Evolutionary conservation across 2,113 vertebrate species (phyloP).

Genomic region (Salvator merianae): DNA sequence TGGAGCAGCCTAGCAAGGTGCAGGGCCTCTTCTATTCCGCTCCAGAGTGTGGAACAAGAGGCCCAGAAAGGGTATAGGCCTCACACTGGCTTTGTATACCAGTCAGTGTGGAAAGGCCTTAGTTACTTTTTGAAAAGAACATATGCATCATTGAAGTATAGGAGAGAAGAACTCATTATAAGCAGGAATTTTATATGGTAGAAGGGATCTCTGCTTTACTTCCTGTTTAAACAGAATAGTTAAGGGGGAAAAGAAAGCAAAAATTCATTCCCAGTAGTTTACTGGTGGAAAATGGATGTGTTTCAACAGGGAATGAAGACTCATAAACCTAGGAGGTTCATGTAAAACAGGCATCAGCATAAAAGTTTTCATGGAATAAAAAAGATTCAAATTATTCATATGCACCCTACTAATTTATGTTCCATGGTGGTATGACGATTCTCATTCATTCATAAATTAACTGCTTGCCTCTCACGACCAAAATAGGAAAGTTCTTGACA

Average conservation of each 20-base stretch:
- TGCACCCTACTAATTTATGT: no score
- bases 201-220: neutral
- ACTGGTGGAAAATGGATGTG: neutral
- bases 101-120: no score
- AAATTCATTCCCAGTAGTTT: neutral
- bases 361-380: no score
- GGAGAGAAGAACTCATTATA: neutral
- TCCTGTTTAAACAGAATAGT: neutral
- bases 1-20: no score
- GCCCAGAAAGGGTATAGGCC: no score
- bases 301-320: neutral
- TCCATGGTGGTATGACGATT: neutral
- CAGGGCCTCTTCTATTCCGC: no score
- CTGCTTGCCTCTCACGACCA: neutral
- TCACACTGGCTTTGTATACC: no score
- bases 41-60: no score
- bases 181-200: neutral
- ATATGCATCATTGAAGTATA: neutral
- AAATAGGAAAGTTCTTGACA: neutral
- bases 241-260: neutral
- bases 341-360: no score
- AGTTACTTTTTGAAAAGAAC: neutral
- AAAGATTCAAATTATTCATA: no score
- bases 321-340: no score
- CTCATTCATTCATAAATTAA: neutral